These are phyloP conservation scores for Salmo trutta DNA, from an alignment of 2,797 vertebrate species.

Conservation along the genomic window DNA sequence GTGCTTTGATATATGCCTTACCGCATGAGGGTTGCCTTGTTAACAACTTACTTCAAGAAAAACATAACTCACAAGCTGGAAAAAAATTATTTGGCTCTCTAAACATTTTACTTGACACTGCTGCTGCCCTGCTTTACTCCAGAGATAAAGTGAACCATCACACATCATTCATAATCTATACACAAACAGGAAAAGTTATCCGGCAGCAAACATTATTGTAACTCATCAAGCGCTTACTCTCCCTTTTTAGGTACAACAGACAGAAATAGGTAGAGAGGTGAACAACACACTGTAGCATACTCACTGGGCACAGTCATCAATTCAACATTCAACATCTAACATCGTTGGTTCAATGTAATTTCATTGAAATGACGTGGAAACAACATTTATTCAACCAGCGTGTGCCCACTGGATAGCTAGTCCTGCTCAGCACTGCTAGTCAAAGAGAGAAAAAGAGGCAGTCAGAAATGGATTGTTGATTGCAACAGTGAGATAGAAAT, in stretches of 20 bases:
- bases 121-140: background rate
- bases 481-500: constrained; percentile 80
- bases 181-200: background rate
- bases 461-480: constrained; percentile 81
- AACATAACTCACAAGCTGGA: constrained; percentile 21
- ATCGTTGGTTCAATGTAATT: too few species aligned
- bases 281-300: constrained; percentile 13
- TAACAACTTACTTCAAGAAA: constrained; percentile 21
- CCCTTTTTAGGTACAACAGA: constrained; percentile 39
- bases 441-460: constrained; percentile 72
- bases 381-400: too few species aligned
- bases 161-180: background rate
- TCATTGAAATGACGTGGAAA: too few species aligned
- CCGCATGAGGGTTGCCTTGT: constrained; percentile 19
- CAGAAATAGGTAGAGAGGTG: constrained; percentile 25
- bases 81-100: background rate
- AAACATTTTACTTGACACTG: background rate
- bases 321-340: too few species aligned
- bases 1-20: constrained; percentile 28
- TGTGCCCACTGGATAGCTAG: background rate
- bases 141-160: background rate
- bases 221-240: constrained; percentile 9
- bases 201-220: background rate
- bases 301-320: too few species aligned
- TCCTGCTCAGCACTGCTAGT: constrained; percentile 50